Conservation (phyloP, 1,140 invertebrate species). For the Drosophila serrata region DNA sequence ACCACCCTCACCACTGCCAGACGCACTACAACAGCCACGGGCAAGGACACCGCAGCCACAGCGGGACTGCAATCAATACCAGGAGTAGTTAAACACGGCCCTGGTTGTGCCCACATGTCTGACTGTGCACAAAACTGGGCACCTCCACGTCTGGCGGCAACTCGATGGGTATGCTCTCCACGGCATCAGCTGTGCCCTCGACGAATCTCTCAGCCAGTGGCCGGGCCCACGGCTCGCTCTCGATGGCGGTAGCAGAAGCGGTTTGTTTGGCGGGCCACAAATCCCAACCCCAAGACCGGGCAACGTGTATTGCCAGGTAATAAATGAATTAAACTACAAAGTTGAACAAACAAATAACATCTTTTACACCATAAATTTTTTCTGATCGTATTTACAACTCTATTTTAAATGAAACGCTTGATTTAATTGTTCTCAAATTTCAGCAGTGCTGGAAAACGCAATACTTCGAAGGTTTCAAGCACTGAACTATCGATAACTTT, state of each 20-base stretch:
- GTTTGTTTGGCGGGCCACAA: background rate
- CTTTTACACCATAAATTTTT: too few relatives aligned
- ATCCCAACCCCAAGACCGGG: constrained; percentile 26
- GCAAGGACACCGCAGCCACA: too few relatives aligned
- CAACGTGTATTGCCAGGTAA: constrained; percentile 30
- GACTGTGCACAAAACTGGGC: constrained; percentile 39
- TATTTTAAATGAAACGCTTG: too few relatives aligned
- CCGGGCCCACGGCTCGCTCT: constrained; percentile 7
- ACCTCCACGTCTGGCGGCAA: constrained; percentile 52
- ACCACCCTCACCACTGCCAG: too few relatives aligned
- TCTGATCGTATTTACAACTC: too few relatives aligned
- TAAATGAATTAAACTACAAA: constrained; percentile 35
- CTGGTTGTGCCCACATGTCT: constrained; percentile 18
- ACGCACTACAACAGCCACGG: too few relatives aligned
- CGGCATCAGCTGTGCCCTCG: background rate
- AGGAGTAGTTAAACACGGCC: constrained; percentile 66
- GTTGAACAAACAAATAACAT: constrained; percentile 13
- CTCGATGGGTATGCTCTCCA: constrained; percentile 64
- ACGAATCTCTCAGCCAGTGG: constrained; percentile 15
- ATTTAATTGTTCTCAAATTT: too few relatives aligned
- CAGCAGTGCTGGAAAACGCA: too few relatives aligned
- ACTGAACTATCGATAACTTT: background rate
- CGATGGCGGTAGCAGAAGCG: constrained; percentile 6
- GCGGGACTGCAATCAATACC: too few relatives aligned
- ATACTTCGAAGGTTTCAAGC: too few relatives aligned